Percentiles rank a stretch among this genome's conserved stretches.
Conservation (phyloP, 2,888 invertebrate species). For the Sarcophaga caerulescens region DNA sequence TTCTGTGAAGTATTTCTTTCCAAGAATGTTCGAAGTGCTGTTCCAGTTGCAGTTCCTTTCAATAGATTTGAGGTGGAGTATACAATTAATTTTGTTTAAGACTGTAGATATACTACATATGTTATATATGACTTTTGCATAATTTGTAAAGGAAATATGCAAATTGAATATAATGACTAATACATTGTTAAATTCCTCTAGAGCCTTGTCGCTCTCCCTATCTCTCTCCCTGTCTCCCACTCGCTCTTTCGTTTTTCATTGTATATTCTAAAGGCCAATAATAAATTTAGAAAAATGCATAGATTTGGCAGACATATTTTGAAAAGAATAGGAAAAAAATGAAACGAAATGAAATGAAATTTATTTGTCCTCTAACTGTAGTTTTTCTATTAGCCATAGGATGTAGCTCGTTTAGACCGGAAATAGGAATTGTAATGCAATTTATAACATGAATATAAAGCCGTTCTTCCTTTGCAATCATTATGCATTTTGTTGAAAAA, state of each 20-base stretch:
- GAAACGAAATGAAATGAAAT: neutral
- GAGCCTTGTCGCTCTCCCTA: neutral
- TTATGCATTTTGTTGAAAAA: constrained; percentile 44
- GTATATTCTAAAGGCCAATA: constrained; percentile 51
- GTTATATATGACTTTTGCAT: neutral
- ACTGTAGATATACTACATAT: constrained; percentile 9
- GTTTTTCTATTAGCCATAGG: constrained; percentile 56
- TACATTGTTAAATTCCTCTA: neutral
- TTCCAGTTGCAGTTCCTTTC: too few relatives aligned
- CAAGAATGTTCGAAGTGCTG: too few relatives aligned
- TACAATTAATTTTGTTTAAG: neutral
- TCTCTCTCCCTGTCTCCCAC: too few relatives aligned
- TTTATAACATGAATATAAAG: constrained; percentile 52
- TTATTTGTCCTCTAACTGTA: neutral
- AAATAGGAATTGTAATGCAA: constrained; percentile 59
- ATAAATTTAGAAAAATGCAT: constrained; percentile 38
- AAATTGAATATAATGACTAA: constrained; percentile 65
- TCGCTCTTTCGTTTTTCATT: constrained; percentile 2
- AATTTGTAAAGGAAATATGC: constrained; percentile 53
- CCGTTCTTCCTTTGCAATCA: constrained; percentile 33
- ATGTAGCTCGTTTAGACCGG: constrained; percentile 57
- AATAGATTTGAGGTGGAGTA: too few relatives aligned
- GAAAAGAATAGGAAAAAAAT: constrained; percentile 6
- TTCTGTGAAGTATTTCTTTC: too few relatives aligned
- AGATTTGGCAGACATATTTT: constrained; percentile 56